Evolutionary conservation across 2,797 vertebrate species (phyloP).

Genomic region (Cephalopachus bancanus): DNA sequence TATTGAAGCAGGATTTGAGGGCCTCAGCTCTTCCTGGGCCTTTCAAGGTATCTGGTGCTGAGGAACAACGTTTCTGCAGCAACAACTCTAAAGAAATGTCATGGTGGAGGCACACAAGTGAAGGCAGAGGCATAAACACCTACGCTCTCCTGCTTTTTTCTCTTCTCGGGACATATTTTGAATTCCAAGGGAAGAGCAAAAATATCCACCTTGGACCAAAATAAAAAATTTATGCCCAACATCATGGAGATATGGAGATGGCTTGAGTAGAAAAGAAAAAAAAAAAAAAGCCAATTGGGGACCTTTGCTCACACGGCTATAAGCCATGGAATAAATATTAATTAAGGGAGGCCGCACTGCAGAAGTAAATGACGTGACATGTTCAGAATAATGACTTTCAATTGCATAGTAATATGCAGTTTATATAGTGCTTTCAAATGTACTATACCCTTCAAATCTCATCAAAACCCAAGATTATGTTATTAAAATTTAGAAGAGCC

Average conservation of each 20-base stretch:
- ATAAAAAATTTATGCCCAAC: background rate
- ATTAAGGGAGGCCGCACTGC: background rate
- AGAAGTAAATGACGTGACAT: background rate
- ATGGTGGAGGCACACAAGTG: accelerated
- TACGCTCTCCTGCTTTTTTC: background rate
- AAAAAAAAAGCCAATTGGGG: background rate
- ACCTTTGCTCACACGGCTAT: background rate
- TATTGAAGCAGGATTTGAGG: background rate
- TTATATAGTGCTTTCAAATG: background rate
- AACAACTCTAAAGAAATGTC: background rate
- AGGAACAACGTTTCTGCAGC: background rate
- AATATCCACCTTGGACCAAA: background rate
- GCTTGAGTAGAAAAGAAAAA: background rate
- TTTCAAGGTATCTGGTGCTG: background rate
- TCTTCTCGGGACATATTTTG: background rate
- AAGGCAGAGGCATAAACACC: background rate
- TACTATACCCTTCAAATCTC: background rate
- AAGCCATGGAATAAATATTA: background rate
- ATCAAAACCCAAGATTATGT: background rate
- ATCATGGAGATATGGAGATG: background rate
- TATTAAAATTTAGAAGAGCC: background rate
- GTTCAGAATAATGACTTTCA: background rate
- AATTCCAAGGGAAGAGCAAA: background rate
- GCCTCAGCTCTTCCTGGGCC: too few species aligned
- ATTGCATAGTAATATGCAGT: background rate